phyloP scores from a whole-genome alignment of 1,140 invertebrate genomes.

The Drosophila erecta region DNA sequence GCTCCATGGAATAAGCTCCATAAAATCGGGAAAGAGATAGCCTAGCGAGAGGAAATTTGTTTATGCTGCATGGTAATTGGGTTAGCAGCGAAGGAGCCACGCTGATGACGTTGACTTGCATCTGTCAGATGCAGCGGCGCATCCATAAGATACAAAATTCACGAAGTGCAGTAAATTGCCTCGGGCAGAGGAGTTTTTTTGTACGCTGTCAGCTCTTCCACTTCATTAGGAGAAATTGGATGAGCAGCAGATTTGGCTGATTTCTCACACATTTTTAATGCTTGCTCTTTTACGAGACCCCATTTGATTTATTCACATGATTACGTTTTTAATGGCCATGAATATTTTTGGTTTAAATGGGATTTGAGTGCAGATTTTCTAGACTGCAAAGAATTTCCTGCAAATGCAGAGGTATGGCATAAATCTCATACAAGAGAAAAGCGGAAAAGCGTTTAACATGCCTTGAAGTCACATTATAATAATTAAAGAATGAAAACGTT shows the following conservation, averaged over 20 bases:
- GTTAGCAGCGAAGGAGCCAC: constrained; percentile 54
- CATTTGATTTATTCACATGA: constrained; percentile 38
- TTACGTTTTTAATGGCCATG: constrained; percentile 45
- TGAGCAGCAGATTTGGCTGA: constrained; percentile 36
- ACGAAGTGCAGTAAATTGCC: constrained; percentile 27
- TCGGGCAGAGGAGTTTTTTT: constrained; percentile 4
- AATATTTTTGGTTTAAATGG: constrained; percentile 34
- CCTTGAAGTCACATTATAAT: background rate
- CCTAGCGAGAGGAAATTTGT: constrained; percentile 40
- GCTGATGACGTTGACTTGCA: constrained; percentile 43
- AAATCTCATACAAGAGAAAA: constrained; percentile 6
- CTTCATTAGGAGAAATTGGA: constrained; percentile 48
- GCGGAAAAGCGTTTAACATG: background rate
- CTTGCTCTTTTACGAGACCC: constrained; percentile 32
- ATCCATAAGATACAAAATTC: constrained; percentile 42
- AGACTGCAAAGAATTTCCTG: background rate
- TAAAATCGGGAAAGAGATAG: constrained; percentile 34
- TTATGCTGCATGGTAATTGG: constrained; percentile 69
- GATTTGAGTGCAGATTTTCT: constrained; percentile 16
- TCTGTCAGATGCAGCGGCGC: constrained; percentile 24
- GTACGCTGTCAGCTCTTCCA: constrained; percentile 6
- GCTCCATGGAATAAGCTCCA: constrained; percentile 32
- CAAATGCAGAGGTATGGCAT: background rate
- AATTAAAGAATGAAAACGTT: background rate
- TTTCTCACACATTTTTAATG: constrained; percentile 49